Base-by-base conservation (phyloP, 2,797 vertebrate species). In the Brachyalestes nurse region DNA sequence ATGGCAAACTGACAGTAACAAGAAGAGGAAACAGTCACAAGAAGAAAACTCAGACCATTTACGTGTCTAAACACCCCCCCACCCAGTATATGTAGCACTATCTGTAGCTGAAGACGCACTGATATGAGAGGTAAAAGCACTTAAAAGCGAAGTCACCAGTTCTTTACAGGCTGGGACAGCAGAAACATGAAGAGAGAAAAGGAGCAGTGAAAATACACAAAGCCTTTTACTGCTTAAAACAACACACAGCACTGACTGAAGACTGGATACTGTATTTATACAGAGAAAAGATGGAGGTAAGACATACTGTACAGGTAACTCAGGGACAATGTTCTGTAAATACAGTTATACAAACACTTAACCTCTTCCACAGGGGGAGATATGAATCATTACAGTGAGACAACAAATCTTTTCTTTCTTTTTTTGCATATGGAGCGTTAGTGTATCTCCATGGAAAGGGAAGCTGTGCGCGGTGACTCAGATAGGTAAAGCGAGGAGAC, bases 341-440 rank as follows among this genome's bases (percentile, higher is more conserved):
- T 69, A 40, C n/a, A 7, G 75, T 40, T 47, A 21, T 28, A 21
- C 34, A 42, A 25, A 42, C 23, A 28, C 17, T 38, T 47, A 42
- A 21, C 28, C 55, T 51, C 17, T 23, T 61, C 28, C 25, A 19
- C 17, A 62, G 16, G 58, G 17, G 4, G 16, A 70, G 75, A 75
- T 72, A 78, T 23, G 17, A 47, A 83, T 77, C 28, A 72, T 53
- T 64, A 51, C 42, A 71, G 57, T 38, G 12, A 38, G 25, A 45
- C 38, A 1, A 38, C 9, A 53, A 62, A 76, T 61, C 57, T 34
- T 49, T 40, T 6, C 28, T 53, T 67, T 88, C 84, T 1, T 19
- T 45, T 77, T 89, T 87, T 88, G 87, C 87, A 89, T 87, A 82
- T 28, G 69, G 53, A 51, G 53, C 65, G 53, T 81, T 83, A 67